Conservation (phyloP, 1,140 invertebrate species). For the Meteorus sp. region DNA sequence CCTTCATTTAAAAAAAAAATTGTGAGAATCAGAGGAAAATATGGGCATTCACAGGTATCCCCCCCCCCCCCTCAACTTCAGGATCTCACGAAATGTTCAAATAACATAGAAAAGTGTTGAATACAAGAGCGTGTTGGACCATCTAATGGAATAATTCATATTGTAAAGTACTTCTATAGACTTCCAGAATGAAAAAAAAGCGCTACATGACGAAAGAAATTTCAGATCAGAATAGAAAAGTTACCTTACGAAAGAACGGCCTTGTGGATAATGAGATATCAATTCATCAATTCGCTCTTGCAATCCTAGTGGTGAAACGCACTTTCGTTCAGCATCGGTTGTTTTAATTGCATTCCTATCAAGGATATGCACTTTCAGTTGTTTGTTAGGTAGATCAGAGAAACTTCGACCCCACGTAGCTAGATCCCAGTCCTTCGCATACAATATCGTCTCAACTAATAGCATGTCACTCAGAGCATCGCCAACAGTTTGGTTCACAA, state of each 20-base stretch:
- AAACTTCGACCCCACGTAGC: slow-evolving; percentile 82
- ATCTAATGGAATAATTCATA: no score
- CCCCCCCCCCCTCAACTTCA: no score
- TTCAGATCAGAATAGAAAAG: slow-evolving; percentile 12
- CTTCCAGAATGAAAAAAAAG: no score
- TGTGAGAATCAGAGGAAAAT: no score
- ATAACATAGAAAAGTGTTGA: no score
- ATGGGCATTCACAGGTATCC: no score
- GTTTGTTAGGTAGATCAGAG: slow-evolving; percentile 83
- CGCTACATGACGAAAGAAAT: not conserved
- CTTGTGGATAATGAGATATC: slow-evolving; percentile 70
- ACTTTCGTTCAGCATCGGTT: slow-evolving; percentile 81
- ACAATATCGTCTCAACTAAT: slow-evolving; percentile 88
- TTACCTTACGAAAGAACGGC: slow-evolving; percentile 84
- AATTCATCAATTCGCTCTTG: slow-evolving; percentile 80
- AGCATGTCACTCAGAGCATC: slow-evolving; percentile 97
- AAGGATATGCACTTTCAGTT: slow-evolving; percentile 85
- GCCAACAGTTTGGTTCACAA: slow-evolving; percentile 95
- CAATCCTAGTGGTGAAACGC: slow-evolving; percentile 77
- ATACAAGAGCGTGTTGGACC: no score
- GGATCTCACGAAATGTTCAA: no score
- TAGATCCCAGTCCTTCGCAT: slow-evolving; percentile 76
- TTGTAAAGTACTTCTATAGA: no score
- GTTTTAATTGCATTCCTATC: slow-evolving; percentile 85
- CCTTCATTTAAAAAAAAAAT: no score